A percentile compares a stretch with the other conserved stretches of the same genome.
Conservation (phyloP, 2,888 invertebrate genomes). For the Phyllotreta striolata region DNA sequence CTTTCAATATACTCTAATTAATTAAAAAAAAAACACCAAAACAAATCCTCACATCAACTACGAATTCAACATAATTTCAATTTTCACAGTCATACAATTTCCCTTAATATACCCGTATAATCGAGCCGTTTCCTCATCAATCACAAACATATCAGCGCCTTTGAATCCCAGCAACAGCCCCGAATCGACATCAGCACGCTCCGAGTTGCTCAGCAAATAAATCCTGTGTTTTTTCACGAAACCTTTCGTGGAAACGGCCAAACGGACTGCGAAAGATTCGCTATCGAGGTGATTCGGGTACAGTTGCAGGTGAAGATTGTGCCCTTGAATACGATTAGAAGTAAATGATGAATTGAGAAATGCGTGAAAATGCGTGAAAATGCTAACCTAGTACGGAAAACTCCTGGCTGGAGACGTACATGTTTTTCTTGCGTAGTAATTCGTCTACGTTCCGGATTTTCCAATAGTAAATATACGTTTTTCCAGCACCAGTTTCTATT, state of each 20-base stretch:
- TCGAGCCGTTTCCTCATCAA: constrained; percentile 57
- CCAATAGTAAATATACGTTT: constrained; percentile 56
- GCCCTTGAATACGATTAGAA: constrained; percentile 49
- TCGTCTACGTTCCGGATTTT: constrained; percentile 49
- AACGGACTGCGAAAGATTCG: constrained; percentile 48
- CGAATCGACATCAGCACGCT: constrained; percentile 42
- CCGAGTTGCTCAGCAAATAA: constrained; percentile 45
- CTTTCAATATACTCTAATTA: no score
- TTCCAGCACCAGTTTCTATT: constrained; percentile 47
- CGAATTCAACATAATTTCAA: constrained; percentile 64
- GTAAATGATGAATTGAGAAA: not conserved
- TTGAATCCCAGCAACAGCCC: constrained; percentile 48
- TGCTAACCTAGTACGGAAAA: constrained; percentile 48
- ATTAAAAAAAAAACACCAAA: no score
- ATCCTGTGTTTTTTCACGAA: constrained; percentile 57
- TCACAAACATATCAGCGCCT: constrained; percentile 44
- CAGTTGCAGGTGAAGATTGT: constrained; percentile 51
- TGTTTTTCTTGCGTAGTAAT: constrained; percentile 46
- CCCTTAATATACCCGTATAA: constrained; percentile 61
- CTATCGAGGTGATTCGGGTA: constrained; percentile 50
- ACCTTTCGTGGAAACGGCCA: constrained; percentile 46
- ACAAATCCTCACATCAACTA: constrained; percentile 17
- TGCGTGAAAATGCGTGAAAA: not conserved
- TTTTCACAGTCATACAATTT: constrained; percentile 64
- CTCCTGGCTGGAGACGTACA: constrained; percentile 49